Evolutionary conservation across 2,888 invertebrate species (phyloP).

Genomic region (Malacosoma neustria): DNA sequence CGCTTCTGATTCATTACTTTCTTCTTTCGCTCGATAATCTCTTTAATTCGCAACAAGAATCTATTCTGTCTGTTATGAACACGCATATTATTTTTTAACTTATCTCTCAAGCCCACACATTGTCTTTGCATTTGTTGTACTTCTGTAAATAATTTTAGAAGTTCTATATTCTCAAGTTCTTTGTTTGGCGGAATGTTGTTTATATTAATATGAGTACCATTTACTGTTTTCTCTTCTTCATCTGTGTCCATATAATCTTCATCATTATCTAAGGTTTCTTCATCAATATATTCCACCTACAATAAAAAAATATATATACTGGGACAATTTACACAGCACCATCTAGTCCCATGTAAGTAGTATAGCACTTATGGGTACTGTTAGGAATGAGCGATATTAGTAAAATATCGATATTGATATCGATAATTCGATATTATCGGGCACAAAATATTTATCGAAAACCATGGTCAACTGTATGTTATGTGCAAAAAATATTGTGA

Average conservation of each 20-base stretch:
- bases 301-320: slow-evolving; percentile 7
- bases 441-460: no score
- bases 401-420: no score
- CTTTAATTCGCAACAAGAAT: slow-evolving; percentile 39
- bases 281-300: slow-evolving; percentile 67
- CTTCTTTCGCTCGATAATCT: slow-evolving; percentile 51
- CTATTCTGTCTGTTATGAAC: slow-evolving; percentile 49
- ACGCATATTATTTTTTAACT: slow-evolving; percentile 48
- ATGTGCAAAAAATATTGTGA: no score
- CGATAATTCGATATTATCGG: no score
- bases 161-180: slow-evolving; percentile 30
- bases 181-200: slow-evolving; percentile 14
- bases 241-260: slow-evolving; percentile 39
- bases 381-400: no score
- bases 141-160: slow-evolving; percentile 54
- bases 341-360: no score
- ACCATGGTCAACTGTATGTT: no score
- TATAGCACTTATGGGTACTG: no score
- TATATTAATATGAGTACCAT: slow-evolving; percentile 13
- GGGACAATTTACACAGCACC: no score
- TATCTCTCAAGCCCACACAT: slow-evolving; percentile 44
- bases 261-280: slow-evolving; percentile 52
- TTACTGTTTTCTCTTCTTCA: slow-evolving; percentile 19
- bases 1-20: slow-evolving; percentile 48
- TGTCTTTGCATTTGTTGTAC: slow-evolving; percentile 58